Base-by-base conservation (phyloP, 2,888 invertebrate species). In the Meta bourneti region DNA sequence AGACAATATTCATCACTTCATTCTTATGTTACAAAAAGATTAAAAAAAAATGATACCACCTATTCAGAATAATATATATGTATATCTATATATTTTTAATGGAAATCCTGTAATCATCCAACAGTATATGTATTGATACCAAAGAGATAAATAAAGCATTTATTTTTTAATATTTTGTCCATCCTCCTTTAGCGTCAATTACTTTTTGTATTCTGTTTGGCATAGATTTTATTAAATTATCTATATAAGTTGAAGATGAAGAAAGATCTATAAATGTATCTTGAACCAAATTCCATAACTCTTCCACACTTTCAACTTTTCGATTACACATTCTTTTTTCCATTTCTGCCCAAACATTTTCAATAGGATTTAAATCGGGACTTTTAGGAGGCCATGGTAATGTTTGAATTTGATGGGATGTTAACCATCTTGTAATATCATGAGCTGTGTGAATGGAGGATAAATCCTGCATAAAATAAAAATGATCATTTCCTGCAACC, bases 331-430 rank as follows among this genome's bases (percentile, higher is more conserved):
- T 74, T 20, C 71, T 54, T 83, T 69, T 54, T 49, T 85, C 85
- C 48, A 85, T 85, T 75, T 75, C 77, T 0, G 61, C 75, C 85
- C 77, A 85, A 19, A 85, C 48, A n/a, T 85, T 61, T 70, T 85
- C 85, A 19, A 85, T 85, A n/a, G 85, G 85, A 85, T 85, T 85
- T 51, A 85, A 77, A 69, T 85, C 85, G 0, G 85, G 85, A 51
- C 51, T 54, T 70, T 77, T 77, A 16, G 85, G 48, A 0, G 85
- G 77, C 77, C 77, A 85, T 9, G 61, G 20, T 13, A 85, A 19
- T 19, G 34, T n/a, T 13, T 16, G 9, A n/a, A 77, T 48, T 49
- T 77, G 48, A 51, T 69, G 6, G 0, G 34, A n/a, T 20, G 48
- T n/a, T 13, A 85, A 70, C 77, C 77, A 85, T 6, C 5, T 16